Conservation (phyloP, 2,113 vertebrate species). For the Gallinago media region DNA sequence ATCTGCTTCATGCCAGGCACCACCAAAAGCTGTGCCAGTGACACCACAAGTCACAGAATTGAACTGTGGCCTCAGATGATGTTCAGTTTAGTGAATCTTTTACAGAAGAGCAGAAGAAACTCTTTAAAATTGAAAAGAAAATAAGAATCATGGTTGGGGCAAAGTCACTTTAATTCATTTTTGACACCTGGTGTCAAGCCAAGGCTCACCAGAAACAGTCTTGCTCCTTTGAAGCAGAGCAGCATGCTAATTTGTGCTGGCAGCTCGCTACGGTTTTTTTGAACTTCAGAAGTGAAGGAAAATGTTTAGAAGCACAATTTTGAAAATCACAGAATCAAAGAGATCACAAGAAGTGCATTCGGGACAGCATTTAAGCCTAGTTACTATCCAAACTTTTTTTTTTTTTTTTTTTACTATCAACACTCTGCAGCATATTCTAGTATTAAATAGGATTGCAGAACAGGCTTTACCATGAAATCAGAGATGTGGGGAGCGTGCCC, state of each 20-base stretch:
- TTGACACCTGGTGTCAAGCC: background rate
- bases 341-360: background rate
- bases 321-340: background rate
- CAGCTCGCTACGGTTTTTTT: background rate
- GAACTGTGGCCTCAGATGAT: background rate
- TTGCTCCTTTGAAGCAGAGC: slow-evolving; percentile 25
- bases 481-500: slow-evolving; percentile 3
- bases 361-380: background rate
- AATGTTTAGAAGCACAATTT: background rate
- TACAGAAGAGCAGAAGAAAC: background rate
- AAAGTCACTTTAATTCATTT: background rate
- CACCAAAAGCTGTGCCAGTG: background rate
- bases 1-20: background rate
- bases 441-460: background rate
- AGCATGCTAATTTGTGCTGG: background rate
- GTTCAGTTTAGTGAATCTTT: background rate
- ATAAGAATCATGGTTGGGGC: background rate
- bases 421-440: background rate
- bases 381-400: background rate
- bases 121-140: background rate
- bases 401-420: background rate
- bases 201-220: background rate
- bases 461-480: slow-evolving; percentile 30
- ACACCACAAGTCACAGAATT: background rate
- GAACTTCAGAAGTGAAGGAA: background rate